These are phyloP conservation scores for Cataglyphis hispanica DNA, from an alignment of 1,140 invertebrate genomes.

Conservation along the genomic window DNA sequence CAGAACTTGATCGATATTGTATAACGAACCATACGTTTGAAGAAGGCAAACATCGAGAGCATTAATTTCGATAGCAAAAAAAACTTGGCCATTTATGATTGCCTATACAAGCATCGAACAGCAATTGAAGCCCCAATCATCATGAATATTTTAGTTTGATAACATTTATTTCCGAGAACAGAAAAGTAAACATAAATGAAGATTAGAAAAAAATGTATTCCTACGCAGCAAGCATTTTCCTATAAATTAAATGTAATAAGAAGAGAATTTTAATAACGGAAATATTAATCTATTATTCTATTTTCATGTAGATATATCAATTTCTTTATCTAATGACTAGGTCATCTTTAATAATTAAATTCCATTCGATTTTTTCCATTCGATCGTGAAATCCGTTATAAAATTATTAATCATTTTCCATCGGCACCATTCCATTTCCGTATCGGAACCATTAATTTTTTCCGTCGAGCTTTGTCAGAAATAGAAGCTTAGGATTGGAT, in stretches of 20 bases:
- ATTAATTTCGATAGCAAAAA: slow-evolving; percentile 90
- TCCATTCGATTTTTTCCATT: background rate
- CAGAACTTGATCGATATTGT: slow-evolving; percentile 91
- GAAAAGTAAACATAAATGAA: background rate
- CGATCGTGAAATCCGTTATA: background rate
- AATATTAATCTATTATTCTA: background rate
- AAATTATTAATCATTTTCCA: background rate
- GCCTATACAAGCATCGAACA: slow-evolving; percentile 90
- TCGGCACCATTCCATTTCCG: background rate
- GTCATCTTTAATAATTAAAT: background rate
- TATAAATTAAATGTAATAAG: background rate
- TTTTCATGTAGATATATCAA: background rate
- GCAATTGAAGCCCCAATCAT: slow-evolving; percentile 89
- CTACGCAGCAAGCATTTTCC: background rate
- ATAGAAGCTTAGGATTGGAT: background rate
- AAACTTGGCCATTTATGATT: slow-evolving; percentile 90
- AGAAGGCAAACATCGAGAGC: slow-evolving; percentile 87
- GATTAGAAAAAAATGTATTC: background rate
- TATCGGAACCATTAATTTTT: background rate
- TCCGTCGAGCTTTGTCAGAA: background rate
- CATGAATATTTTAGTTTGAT: slow-evolving; percentile 83
- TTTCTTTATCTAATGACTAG: background rate
- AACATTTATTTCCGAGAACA: background rate
- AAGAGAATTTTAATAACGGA: background rate
- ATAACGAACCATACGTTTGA: slow-evolving; percentile 89